Conservation (phyloP, 2,113 vertebrate species). For the Sialia sialis region DNA sequence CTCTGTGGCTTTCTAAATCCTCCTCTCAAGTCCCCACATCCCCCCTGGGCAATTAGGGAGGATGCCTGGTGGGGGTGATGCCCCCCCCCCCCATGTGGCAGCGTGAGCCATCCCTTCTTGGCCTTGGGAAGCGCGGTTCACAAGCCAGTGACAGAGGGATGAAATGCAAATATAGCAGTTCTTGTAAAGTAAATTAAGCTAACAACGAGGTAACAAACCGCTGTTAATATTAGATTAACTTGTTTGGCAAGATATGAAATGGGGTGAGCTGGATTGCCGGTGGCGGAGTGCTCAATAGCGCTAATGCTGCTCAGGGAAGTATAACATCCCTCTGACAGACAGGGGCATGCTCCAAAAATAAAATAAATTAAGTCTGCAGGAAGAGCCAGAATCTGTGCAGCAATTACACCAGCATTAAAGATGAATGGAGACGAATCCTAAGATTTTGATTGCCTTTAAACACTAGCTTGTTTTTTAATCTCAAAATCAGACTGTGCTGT, state of each 20-base stretch:
- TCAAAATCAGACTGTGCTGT: not conserved
- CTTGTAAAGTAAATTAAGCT: constrained; percentile 68
- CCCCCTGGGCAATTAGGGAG: not conserved
- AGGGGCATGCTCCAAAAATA: not conserved
- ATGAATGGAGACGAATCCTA: not conserved
- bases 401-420: constrained; percentile 44
- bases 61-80: not conserved
- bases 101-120: not conserved
- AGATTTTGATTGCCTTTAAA: constrained; percentile 43
- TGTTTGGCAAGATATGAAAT: constrained; percentile 58
- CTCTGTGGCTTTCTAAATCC: not conserved
- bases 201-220: constrained; percentile 56
- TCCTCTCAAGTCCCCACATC: not conserved
- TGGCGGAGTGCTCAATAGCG: not conserved
- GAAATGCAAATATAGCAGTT: constrained; percentile 50
- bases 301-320: constrained; percentile 47
- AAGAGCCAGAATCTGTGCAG: constrained; percentile 41
- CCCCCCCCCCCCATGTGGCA: not conserved
- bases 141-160: not conserved
- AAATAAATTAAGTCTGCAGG: not conserved
- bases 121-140: not conserved
- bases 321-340: constrained; percentile 37
- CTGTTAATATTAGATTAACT: constrained; percentile 68
- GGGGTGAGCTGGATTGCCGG: constrained; percentile 27
- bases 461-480: constrained; percentile 14